Percentiles rank a stretch among this genome's conserved stretches.
Conservation (phyloP, 1,140 invertebrate genomes). For the Stegodyphus dumicola region DNA sequence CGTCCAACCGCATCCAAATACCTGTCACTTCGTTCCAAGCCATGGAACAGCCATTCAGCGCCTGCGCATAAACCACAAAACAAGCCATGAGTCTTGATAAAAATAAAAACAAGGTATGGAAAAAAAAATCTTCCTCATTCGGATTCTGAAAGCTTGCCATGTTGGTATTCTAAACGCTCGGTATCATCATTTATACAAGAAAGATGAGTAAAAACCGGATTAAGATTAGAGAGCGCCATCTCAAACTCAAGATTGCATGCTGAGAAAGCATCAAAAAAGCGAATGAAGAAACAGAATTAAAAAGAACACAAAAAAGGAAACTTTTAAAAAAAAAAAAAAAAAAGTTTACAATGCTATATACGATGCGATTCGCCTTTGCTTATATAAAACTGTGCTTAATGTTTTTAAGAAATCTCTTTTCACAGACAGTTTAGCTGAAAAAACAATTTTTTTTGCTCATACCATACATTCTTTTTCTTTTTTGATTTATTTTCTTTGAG, state of each 20-base stretch:
- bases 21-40: too few species aligned
- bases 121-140: conserved; percentile 13
- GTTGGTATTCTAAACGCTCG: conserved; percentile 12
- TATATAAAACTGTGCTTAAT: too few species aligned
- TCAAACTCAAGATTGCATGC: not conserved
- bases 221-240: conserved; percentile 20
- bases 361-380: too few species aligned
- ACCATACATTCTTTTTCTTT: too few species aligned
- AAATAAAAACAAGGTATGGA: not conserved
- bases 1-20: too few species aligned
- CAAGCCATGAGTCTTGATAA: not conserved
- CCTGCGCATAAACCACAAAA: too few species aligned
- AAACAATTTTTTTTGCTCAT: too few species aligned
- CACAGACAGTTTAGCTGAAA: too few species aligned
- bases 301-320: not conserved
- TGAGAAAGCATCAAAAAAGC: not conserved
- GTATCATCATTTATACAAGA: conserved; percentile 21
- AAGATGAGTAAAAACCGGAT: conserved; percentile 43
- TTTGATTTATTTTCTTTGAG: too few species aligned
- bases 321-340: not conserved
- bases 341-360: not conserved
- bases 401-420: too few species aligned
- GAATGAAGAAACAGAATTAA: not conserved
- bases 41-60: too few species aligned
- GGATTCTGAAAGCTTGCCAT: conserved; percentile 8